These are phyloP conservation scores for Crocodylus rhombifer DNA, from an alignment of 2,797 vertebrate genomes.

Conservation along the genomic window DNA sequence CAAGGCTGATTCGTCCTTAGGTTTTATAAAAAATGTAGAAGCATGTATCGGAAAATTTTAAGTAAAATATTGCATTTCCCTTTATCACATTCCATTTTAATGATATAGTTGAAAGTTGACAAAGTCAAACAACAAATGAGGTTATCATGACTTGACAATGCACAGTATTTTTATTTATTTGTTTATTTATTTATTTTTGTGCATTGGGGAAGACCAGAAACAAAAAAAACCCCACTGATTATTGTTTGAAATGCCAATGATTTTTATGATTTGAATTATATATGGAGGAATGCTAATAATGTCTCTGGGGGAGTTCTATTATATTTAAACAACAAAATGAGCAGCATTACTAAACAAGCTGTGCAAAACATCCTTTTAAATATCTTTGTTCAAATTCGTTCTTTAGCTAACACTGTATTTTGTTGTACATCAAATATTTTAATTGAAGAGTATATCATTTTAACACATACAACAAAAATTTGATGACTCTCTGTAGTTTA, in stretches of 20 bases:
- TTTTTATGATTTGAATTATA: conserved; percentile 74
- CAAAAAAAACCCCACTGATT: conserved; percentile 54
- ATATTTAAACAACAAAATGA: conserved; percentile 56
- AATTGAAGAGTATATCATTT: conserved; percentile 85
- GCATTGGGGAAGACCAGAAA: conserved; percentile 10
- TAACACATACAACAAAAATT: conserved; percentile 85
- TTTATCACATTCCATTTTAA: not conserved
- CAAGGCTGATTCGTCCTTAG: not conserved
- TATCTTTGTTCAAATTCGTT: conserved; percentile 37
- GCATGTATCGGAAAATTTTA: not conserved
- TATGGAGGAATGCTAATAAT: conserved; percentile 63
- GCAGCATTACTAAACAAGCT: not conserved
- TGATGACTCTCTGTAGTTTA: conserved; percentile 87
- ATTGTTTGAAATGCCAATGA: conserved; percentile 73
- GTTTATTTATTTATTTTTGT: too few relatives aligned
- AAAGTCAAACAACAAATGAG: conserved; percentile 15
- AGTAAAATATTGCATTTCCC: not conserved
- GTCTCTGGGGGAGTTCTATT: conserved; percentile 75
- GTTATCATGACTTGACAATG: not conserved
- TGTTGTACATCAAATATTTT: conserved; percentile 79
- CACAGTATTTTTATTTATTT: not conserved
- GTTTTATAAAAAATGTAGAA: not conserved
- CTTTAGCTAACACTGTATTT: conserved; percentile 56
- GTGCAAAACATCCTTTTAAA: conserved; percentile 28
- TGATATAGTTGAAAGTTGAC: not conserved